These are phyloP conservation scores for Carduelis carduelis DNA, from an alignment of 2,797 vertebrate genomes.

Conservation along the genomic window DNA sequence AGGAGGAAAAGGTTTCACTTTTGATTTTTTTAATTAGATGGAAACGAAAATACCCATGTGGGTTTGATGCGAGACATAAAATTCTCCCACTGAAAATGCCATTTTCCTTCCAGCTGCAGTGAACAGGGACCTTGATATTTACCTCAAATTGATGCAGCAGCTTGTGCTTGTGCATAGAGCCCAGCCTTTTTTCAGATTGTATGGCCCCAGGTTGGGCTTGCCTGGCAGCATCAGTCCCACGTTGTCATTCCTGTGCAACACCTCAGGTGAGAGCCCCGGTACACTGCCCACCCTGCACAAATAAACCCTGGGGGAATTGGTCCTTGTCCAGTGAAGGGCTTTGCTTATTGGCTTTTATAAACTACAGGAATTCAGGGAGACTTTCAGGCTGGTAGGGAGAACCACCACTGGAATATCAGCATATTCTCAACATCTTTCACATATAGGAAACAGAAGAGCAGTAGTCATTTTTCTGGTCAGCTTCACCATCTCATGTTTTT, in stretches of 20 bases:
- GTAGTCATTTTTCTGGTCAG: neutral
- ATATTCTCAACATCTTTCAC: neutral
- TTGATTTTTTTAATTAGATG: neutral
- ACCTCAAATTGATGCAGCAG: neutral
- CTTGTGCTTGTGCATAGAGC: neutral
- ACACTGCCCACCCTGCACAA: neutral
- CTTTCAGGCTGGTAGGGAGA: neutral
- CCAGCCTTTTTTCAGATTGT: neutral
- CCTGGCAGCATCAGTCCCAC: neutral
- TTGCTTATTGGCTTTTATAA: neutral
- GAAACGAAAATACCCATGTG: fast-evolving
- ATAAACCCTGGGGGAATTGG: neutral
- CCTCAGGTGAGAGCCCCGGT: neutral
- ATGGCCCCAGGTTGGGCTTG: neutral
- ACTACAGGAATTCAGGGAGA: neutral
- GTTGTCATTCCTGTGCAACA: neutral
- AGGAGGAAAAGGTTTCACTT: neutral
- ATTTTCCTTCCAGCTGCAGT: neutral
- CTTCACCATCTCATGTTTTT: neutral
- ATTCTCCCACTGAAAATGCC: neutral
- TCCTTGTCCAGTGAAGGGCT: neutral
- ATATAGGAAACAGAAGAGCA: neutral
- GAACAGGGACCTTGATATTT: neutral
- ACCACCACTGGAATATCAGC: neutral
- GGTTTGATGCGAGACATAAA: neutral